Conservation (phyloP, 2,797 vertebrate species). For the Megalops cyprinoides region DNA sequence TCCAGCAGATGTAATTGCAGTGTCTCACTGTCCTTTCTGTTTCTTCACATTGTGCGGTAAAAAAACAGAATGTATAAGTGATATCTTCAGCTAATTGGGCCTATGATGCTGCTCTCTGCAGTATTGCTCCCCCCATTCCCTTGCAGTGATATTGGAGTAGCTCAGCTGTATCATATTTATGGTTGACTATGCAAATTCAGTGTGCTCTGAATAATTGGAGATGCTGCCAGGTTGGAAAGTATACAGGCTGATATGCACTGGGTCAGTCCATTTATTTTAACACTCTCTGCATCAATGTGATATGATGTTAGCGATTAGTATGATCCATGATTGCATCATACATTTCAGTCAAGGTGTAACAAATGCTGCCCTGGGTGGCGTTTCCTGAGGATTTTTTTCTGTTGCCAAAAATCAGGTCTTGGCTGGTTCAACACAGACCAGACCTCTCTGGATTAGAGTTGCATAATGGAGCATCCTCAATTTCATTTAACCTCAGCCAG, state of each 20-base stretch:
- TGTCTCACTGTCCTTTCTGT: background rate
- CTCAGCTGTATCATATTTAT: slow-evolving; percentile 66
- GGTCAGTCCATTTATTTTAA: slow-evolving; percentile 27
- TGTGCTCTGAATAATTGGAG: slow-evolving; percentile 70
- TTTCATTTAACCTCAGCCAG: no score
- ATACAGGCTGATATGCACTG: background rate
- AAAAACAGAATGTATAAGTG: background rate
- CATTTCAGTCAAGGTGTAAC: slow-evolving; percentile 26
- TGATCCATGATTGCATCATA: no score
- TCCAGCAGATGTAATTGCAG: no score
- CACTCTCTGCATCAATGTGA: no score
- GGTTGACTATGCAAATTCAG: slow-evolving; percentile 75
- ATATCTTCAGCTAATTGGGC: slow-evolving; percentile 15
- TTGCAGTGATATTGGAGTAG: slow-evolving; percentile 54
- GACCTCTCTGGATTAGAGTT: no score
- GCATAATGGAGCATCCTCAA: no score
- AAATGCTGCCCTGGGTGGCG: no score
- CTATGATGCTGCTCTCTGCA: slow-evolving; percentile 45
- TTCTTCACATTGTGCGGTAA: background rate
- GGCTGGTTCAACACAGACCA: no score
- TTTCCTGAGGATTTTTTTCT: no score
- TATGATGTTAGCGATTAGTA: no score
- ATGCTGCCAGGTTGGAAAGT: slow-evolving; percentile 30
- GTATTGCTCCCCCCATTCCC: slow-evolving; percentile 38
- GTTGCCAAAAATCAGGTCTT: no score